Conservation (phyloP, 2,797 vertebrate species). For the Catharus ustulatus region DNA sequence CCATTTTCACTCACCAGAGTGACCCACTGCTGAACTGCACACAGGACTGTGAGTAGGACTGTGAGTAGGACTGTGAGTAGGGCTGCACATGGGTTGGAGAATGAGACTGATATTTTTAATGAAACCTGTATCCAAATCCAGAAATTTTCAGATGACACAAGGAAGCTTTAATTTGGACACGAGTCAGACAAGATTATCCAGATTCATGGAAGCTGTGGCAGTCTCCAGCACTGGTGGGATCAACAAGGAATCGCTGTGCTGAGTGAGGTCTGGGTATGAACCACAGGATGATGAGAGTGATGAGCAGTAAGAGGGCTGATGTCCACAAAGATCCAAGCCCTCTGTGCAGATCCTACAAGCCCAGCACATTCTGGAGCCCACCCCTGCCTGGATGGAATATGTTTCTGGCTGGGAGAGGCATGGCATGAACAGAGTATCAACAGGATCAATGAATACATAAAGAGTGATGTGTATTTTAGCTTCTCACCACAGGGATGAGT, state of each 20-base stretch:
- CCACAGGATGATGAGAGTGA: background rate
- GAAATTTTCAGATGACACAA: background rate
- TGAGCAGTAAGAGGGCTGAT: background rate
- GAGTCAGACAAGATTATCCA: rapidly evolving
- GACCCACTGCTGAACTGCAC: rapidly evolving
- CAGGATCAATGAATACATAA: background rate
- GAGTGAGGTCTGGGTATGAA: background rate
- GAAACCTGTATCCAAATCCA: background rate
- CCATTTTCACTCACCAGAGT: rapidly evolving
- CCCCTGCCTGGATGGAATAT: background rate
- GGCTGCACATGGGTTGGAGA: rapidly evolving
- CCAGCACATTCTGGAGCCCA: background rate
- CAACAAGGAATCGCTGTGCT: rapidly evolving
- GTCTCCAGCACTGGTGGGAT: background rate
- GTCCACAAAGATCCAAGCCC: background rate
- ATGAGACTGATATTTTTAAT: background rate
- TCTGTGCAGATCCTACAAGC: background rate
- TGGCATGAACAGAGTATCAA: background rate
- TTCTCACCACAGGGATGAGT: background rate
- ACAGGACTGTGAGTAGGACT: rapidly evolving
- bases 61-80: background rate
- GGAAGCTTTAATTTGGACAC: rapidly evolving
- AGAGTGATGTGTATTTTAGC: background rate
- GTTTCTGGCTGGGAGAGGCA: background rate
- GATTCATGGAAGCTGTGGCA: background rate